A percentile compares a stretch with the other conserved stretches of the same genome.
phyloP scores from a whole-genome alignment of 2,797 vertebrate species.

The Sphenopsis melanotis region DNA sequence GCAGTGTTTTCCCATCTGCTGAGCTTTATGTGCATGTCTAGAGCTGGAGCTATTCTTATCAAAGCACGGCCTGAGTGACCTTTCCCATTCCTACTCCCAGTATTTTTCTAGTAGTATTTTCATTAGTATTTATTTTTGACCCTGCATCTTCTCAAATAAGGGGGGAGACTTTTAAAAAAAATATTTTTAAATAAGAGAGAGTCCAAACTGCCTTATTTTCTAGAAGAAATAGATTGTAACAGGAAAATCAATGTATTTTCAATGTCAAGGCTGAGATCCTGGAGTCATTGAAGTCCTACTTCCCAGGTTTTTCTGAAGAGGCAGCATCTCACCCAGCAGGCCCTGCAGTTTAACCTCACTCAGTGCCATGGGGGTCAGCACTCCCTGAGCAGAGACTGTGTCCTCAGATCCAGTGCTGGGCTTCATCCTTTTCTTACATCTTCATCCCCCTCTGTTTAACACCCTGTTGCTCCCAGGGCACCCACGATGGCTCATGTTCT shows the following conservation, averaged over 20 bases:
- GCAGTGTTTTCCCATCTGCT: background rate
- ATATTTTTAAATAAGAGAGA: background rate
- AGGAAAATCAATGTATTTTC: background rate
- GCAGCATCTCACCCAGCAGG: background rate
- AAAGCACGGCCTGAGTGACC: background rate
- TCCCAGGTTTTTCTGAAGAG: background rate
- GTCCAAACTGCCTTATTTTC: background rate
- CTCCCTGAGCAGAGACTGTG: background rate
- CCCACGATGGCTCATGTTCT: fast-evolving
- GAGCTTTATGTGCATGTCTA: background rate
- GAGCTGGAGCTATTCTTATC: background rate
- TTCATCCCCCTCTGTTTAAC: background rate
- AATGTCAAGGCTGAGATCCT: background rate
- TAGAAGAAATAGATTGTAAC: background rate
- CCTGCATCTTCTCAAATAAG: background rate
- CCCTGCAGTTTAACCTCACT: background rate
- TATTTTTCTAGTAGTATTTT: background rate
- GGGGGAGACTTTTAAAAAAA: background rate
- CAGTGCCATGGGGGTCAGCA: fast-evolving
- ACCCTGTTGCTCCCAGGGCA: fast-evolving
- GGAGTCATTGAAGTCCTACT: background rate
- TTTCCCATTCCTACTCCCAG: background rate
- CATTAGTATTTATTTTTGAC: background rate
- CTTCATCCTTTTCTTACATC: background rate
- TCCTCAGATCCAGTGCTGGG: background rate